phyloP scores from a whole-genome alignment of 2,113 vertebrate genomes.

The Eonycteris spelaea region DNA sequence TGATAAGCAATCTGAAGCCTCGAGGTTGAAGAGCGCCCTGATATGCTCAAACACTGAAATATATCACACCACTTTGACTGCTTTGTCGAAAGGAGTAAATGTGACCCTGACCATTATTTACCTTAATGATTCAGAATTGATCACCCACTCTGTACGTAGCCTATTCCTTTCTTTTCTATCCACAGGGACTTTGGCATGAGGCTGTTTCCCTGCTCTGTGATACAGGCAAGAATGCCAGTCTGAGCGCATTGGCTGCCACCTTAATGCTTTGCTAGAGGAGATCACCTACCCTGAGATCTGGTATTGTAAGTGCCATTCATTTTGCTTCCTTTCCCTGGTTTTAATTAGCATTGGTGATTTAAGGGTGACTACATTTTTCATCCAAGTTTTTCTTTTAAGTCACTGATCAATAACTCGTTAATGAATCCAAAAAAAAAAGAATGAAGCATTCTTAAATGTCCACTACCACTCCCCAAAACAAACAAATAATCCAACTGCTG shows the following conservation, averaged over 20 bases:
- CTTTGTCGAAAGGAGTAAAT: background rate
- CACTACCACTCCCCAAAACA: constrained; percentile 52
- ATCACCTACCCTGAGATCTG: background rate
- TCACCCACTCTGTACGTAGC: background rate
- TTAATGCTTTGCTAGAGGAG: background rate
- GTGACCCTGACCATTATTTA: background rate
- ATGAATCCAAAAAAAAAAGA: constrained; percentile 60
- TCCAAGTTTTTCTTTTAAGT: constrained; percentile 74
- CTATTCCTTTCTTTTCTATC: background rate
- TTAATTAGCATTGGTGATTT: constrained; percentile 70
- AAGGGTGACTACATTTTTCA: constrained; percentile 65
- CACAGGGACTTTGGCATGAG: background rate
- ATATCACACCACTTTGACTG: background rate
- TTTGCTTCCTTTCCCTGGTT: constrained; percentile 6
- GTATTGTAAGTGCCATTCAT: background rate
- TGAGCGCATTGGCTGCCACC: background rate
- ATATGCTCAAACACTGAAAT: background rate
- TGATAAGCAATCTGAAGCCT: background rate
- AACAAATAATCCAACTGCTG: constrained; percentile 52
- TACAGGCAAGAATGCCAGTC: background rate
- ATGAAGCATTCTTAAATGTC: constrained; percentile 53
- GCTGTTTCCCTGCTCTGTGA: background rate
- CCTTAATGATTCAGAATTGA: background rate
- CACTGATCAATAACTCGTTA: constrained; percentile 73
- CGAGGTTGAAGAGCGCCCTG: background rate